Base-by-base conservation (phyloP, 2,113 vertebrate species). In the Agelaius phoeniceus region DNA sequence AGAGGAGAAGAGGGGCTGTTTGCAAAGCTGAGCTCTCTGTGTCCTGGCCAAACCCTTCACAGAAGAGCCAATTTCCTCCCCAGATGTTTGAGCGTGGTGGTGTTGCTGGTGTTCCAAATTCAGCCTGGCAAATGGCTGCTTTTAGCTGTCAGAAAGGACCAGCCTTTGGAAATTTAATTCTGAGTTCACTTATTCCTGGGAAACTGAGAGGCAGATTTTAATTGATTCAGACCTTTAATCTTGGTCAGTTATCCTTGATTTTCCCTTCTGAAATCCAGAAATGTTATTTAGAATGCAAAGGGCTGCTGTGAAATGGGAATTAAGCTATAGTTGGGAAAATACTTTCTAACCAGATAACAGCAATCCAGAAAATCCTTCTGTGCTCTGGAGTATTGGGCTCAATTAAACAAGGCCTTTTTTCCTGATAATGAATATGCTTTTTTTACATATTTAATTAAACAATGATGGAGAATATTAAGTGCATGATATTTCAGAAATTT, bases 41-140 rank as follows among this genome's bases (percentile, higher is more conserved):
- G 61, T 94, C 93, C 84, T 87, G 71, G 65, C 72, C 81, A 93
- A 89, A 84, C 83, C 76, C 77, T 85, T 90, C 58, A 92, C 13
- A 66, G 91, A 88, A 78, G 93, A 89, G 88, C 90, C 92, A 95
- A 83, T 96, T 96, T 97, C 93, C 96, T 97, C 84, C 87, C 82
- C 79, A 94, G 62, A 94, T 96, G 93, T 96, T 98, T 95, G 95
- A 91, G 96, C 3, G 1, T 30, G 54, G 37, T 95, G 75, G 78
- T 94, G 93, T 74, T 83, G 91, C 80, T 95, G 72, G 49, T 80
- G 61, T 88, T 95, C 76, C 73, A 89, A 89, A 93, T 73, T 48
- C 51, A 93, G 49, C 66, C 69, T 91, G 87, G 92, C 84, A 95
- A 94, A 87, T 0, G 3, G 31, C 33, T 85, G 87, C 76, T 87